Base-by-base conservation (phyloP, 1,140 invertebrate genomes). In the Eueides isabella region DNA sequence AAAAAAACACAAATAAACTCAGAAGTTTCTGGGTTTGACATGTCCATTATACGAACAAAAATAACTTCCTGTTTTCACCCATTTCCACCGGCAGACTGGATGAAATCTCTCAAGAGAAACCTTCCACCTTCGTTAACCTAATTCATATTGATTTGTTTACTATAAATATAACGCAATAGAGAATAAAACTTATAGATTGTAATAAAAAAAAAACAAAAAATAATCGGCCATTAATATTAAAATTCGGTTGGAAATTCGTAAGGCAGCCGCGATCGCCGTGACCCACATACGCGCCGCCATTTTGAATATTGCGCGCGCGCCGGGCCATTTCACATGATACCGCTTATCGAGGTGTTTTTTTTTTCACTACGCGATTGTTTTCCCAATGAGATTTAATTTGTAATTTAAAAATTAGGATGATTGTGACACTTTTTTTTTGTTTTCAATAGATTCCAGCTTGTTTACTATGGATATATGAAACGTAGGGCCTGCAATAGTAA, bases 281-380 rank as follows among this genome's bases (percentile, higher is more conserved):
- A 82, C 80, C 80, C 64, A 85, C 83, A 78, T 87, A 71, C 62
- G 33, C 48, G 55, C 84, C 74, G 85, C 85, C 85, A 87, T 87
- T 81, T 86, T 86, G 83, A 79, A 86, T 85, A 82, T 77, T 74
- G 81, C 76, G 83, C 84, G 78, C 78, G 78, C 76, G 79, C 79
- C 82, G 77, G 76, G 74, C 78, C 80, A 86, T 86, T 86, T 85
- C 83, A 83, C 81, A 77, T 81, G 77, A 80, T 79, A 81, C 26
- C 61, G 61, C 69, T 71, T 71, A 71, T 71, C 69, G 48, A 31
- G 66, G 26, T 67, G 23, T 44, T 29, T 38, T 35, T 65, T 67
- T 67, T 38, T 38, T 67, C 19, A 38, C n/a, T 44, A 23, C 26
- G n/a, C 38, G 28, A 33, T 72, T 55, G 31, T 72, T 62, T 70